Conservation (phyloP, 2,113 vertebrate species). For the Jacana jacana region DNA sequence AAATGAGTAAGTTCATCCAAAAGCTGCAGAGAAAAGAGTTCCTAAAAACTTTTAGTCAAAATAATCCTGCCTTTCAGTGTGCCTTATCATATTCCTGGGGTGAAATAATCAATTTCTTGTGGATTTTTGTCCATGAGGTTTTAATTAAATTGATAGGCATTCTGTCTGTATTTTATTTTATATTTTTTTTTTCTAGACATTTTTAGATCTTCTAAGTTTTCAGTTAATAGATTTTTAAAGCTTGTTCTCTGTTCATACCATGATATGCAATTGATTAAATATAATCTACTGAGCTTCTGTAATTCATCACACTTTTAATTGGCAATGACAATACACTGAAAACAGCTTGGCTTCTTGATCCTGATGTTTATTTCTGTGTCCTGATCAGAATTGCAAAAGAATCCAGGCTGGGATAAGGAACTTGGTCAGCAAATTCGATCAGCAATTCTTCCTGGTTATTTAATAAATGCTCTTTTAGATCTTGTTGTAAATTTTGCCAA, state of each 20-base stretch:
- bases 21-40: not conserved
- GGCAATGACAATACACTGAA: not conserved
- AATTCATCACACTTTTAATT: not conserved
- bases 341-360: not conserved
- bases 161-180: not conserved
- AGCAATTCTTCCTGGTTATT: not conserved
- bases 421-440: not conserved
- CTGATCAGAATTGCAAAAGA: not conserved
- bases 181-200: not conserved
- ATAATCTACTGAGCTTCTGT: not conserved
- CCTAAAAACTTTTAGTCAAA: not conserved
- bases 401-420: not conserved
- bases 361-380: not conserved
- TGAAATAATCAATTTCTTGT: not conserved
- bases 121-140: not conserved
- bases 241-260: not conserved
- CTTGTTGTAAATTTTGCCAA: not conserved
- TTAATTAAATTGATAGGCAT: not conserved
- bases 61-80: not conserved
- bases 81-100: not conserved
- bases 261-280: not conserved
- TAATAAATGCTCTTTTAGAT: not conserved
- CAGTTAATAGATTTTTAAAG: not conserved
- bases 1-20: not conserved
- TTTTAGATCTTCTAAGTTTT: not conserved